Conservation (phyloP, 2,797 vertebrate genomes). For the Falco berigora region DNA sequence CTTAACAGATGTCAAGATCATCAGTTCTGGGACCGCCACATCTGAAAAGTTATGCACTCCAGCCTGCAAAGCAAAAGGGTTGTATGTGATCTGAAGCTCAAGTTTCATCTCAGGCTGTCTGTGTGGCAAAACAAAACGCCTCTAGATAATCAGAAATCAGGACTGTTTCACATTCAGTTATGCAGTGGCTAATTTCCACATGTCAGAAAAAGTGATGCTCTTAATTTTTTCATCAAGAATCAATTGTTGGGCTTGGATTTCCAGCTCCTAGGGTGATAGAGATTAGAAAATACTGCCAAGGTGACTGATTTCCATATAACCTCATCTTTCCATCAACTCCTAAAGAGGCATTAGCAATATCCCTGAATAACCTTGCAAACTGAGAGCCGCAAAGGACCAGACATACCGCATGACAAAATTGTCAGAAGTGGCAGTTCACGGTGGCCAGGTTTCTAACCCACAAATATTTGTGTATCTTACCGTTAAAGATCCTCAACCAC, state of each 20-base stretch:
- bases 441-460: background rate
- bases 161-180: conserved; percentile 47
- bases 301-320: conserved; percentile 55
- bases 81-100: conserved; percentile 23
- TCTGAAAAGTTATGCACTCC: background rate
- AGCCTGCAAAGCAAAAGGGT: background rate
- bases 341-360: conserved; percentile 8
- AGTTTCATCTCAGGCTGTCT: background rate
- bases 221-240: conserved; percentile 65
- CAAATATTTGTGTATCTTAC: background rate
- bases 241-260: conserved; percentile 58
- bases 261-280: conserved; percentile 17
- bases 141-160: conserved; percentile 26
- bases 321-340: conserved; percentile 35
- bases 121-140: conserved; percentile 30
- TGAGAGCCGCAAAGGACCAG: background rate
- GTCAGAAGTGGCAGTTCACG: background rate
- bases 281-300: conserved; percentile 50
- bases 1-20: conserved; percentile 17
- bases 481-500: background rate
- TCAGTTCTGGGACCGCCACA: background rate
- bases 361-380: conserved; percentile 40
- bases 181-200: conserved; percentile 54
- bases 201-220: conserved; percentile 50
- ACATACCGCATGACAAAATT: background rate